Evolutionary conservation across 2,888 invertebrate genomes (phyloP).

Genomic region (Criorhina ranunculi): DNA sequence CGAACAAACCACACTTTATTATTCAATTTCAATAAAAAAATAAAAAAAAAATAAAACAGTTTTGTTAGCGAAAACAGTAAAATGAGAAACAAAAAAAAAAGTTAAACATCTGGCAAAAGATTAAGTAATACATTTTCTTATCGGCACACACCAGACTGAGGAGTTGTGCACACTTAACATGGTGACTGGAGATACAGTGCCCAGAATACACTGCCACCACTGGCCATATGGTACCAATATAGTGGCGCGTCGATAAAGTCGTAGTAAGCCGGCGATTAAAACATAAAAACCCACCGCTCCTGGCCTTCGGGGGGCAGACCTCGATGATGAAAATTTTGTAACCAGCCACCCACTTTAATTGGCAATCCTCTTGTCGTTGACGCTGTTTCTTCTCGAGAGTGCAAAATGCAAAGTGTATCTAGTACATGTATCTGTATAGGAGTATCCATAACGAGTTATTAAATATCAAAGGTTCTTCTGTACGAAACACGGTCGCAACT

Average conservation of each 20-base stretch:
- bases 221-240: constrained; percentile 32
- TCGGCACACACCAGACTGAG: constrained; percentile 47
- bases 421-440: constrained; percentile 34
- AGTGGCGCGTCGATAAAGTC: constrained; percentile 2
- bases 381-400: neutral
- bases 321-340: constrained; percentile 28
- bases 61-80: constrained; percentile 1
- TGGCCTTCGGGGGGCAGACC: no score
- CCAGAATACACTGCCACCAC: constrained; percentile 2
- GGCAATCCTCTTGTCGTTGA: constrained; percentile 42
- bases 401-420: constrained; percentile 60
- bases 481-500: constrained; percentile 32
- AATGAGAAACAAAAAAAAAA: constrained; percentile 29
- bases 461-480: constrained; percentile 76
- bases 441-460: constrained; percentile 69
- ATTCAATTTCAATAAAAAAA: constrained; percentile 24
- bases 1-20: constrained; percentile 29
- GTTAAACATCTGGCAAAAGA: constrained; percentile 65
- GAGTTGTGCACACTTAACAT: constrained; percentile 26
- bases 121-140: constrained; percentile 71
- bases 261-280: constrained; percentile 40
- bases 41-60: neutral
- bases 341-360: constrained; percentile 69
- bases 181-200: constrained; percentile 21
- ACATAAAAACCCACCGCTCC: constrained; percentile 28